Evolutionary conservation across 2,113 vertebrate genomes (phyloP), one percentile per base, ranked within the genome.

Genomic region (Fulica atra): DNA sequence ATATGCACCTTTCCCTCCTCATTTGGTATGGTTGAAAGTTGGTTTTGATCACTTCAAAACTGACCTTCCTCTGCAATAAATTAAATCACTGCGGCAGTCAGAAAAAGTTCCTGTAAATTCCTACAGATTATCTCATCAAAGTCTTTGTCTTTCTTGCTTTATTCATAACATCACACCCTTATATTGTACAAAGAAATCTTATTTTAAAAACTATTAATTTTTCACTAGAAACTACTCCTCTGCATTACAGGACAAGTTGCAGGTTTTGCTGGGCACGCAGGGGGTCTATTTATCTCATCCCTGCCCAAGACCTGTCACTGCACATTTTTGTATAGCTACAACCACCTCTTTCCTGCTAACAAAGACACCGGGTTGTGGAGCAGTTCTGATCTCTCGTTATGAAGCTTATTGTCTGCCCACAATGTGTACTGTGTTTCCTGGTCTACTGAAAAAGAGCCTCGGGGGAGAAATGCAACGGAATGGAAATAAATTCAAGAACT

Each of bases 401-500:
- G 40, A 88, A 81, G 21, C 20, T 71, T 86, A 26, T 38, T 87
- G n/a, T 54, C 69, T 92, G 70, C 73, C 50, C 69, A 68, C 23
- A 84, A 33, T 23, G 12, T 35, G 26, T n/a, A 33, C 24, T 74
- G 5, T 16, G 26, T 56, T 86, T 50, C 31, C 53, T 63, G 73
- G 46, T 73, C 73, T 79, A 56, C 53, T 61, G 79, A 65, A 81
- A 92, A 70, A 91, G 53, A 89, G 28, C 72, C 86, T 11, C 0
- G 23, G 80, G 56, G 89, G 3, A 82, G 38, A 69, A 91, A 92
- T 31, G n/a, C 40, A 84, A 76, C 44, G 65, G 77, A 59, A 35
- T 1, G 2, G 74, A 86, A 87, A 89, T 66, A 94, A 89, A 94
- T 63, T 65, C 83, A 81, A 89, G 92, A 92, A 89, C 73, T 94